Evolutionary conservation across 1,140 invertebrate species (phyloP).

Genomic region (Micrasema longulum): DNA sequence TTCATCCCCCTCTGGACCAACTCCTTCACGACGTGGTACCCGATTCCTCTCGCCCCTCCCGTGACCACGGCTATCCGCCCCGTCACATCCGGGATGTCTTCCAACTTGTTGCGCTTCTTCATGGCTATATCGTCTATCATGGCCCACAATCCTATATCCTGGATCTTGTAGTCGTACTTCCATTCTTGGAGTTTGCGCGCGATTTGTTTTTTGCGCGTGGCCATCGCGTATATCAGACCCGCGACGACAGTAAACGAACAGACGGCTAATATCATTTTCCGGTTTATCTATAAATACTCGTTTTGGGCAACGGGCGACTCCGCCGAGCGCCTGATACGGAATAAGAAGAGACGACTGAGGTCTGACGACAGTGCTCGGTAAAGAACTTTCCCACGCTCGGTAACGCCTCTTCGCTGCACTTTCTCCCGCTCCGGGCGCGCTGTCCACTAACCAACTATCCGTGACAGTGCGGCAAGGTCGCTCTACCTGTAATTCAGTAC

Average conservation of each 20-base stretch:
- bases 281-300: slow-evolving; percentile 22
- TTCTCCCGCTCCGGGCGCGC: slow-evolving; percentile 27
- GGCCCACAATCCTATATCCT: slow-evolving; percentile 19
- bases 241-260: slow-evolving; percentile 54
- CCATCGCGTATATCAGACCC: slow-evolving; percentile 57
- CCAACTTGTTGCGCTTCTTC: slow-evolving; percentile 60
- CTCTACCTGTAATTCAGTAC: no score
- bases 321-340: slow-evolving; percentile 18
- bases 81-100: slow-evolving; percentile 60
- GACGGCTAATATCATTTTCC: slow-evolving; percentile 60
- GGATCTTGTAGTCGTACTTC: slow-evolving; percentile 62
- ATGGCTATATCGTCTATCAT: slow-evolving; percentile 64
- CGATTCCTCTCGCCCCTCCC: slow-evolving; percentile 89
- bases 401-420: no score
- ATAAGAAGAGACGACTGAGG: slow-evolving; percentile 4
- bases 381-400: no score
- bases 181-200: slow-evolving; percentile 61
- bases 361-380: background rate
- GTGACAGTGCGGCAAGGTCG: background rate
- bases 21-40: slow-evolving; percentile 82
- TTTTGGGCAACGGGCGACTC: background rate
- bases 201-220: slow-evolving; percentile 63
- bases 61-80: slow-evolving; percentile 87
- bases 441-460: no score
- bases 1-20: slow-evolving; percentile 83